These are phyloP conservation scores for Cryptus viduatorius DNA, from an alignment of 2,888 invertebrate species.

Conservation along the genomic window DNA sequence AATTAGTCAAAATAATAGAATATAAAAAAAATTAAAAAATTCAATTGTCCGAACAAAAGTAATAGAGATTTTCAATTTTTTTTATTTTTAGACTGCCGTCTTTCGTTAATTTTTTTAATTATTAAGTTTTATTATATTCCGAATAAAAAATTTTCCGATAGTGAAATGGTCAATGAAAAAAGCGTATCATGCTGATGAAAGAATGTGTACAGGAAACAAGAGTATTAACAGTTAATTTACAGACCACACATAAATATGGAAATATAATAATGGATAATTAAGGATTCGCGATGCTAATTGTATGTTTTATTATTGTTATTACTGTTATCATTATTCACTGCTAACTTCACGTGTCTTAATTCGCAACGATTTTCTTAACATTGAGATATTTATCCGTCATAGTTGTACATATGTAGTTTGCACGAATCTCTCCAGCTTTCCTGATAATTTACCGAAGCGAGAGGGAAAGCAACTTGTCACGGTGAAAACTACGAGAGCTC, in stretches of 20 bases:
- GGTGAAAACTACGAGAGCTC: slow-evolving; percentile 70
- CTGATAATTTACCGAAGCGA: slow-evolving; percentile 71
- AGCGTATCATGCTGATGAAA: slow-evolving; percentile 16
- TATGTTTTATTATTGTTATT: slow-evolving; percentile 31
- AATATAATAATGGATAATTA: slow-evolving; percentile 59
- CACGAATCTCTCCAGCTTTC: slow-evolving; percentile 69
- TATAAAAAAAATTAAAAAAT: too few relatives aligned
- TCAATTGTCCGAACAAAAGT: too few relatives aligned
- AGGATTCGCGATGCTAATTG: slow-evolving; percentile 57
- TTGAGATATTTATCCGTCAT: slow-evolving; percentile 51
- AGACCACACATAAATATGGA: slow-evolving; percentile 6
- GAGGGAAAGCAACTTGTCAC: slow-evolving; percentile 75
- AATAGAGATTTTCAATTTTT: neutral
- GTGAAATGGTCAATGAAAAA: neutral
- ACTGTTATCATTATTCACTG: neutral
- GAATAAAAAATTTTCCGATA: neutral
- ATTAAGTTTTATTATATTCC: neutral
- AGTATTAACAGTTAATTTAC: neutral
- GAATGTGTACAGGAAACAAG: slow-evolving; percentile 4
- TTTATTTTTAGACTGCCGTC: too few relatives aligned
- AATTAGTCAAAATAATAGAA: too few relatives aligned
- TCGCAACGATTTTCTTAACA: slow-evolving; percentile 22
- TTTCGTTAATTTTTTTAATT: too few relatives aligned
- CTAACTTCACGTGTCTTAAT: slow-evolving; percentile 11
- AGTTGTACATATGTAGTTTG: slow-evolving; percentile 39